Conservation (phyloP, 2,888 invertebrate species). For the Xanthorhoe spadicearia region DNA sequence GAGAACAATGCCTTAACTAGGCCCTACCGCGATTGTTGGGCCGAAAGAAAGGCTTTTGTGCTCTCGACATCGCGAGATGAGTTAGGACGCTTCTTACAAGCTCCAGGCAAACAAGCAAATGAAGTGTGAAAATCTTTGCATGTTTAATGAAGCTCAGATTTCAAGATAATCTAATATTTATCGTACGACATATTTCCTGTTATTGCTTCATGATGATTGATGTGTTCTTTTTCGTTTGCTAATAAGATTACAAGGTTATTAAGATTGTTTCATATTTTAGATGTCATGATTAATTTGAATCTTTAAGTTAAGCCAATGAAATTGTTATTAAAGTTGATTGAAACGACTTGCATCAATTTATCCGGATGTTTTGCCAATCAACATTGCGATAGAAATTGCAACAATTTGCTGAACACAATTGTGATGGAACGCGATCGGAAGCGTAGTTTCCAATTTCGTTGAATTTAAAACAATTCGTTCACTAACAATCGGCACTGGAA, state of each 20-base stretch:
- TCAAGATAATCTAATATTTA: background rate
- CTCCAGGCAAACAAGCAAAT: slow-evolving; percentile 46
- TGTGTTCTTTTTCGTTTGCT: background rate
- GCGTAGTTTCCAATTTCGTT: slow-evolving; percentile 43
- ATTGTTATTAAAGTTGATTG: slow-evolving; percentile 29
- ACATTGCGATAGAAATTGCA: slow-evolving; percentile 41
- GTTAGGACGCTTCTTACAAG: slow-evolving; percentile 54
- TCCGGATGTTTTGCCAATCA: slow-evolving; percentile 54
- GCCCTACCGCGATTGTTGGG: slow-evolving; percentile 65
- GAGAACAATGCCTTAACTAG: slow-evolving; percentile 73
- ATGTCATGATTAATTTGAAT: background rate
- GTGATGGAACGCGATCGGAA: slow-evolving; percentile 27
- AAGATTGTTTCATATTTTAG: no score
- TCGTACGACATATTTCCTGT: background rate
- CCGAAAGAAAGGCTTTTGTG: slow-evolving; percentile 69
- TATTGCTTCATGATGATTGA: background rate
- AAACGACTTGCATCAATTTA: slow-evolving; percentile 41
- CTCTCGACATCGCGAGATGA: slow-evolving; percentile 56
- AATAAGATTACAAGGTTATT: no score
- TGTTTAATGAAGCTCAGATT: slow-evolving; percentile 26
- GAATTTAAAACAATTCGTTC: slow-evolving; percentile 27
- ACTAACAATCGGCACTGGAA: background rate
- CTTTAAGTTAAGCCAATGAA: slow-evolving; percentile 4
- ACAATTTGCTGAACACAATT: slow-evolving; percentile 34
- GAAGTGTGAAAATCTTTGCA: slow-evolving; percentile 40